Conservation (phyloP, 2,888 invertebrate species). For the Coenonympha glycerion region DNA sequence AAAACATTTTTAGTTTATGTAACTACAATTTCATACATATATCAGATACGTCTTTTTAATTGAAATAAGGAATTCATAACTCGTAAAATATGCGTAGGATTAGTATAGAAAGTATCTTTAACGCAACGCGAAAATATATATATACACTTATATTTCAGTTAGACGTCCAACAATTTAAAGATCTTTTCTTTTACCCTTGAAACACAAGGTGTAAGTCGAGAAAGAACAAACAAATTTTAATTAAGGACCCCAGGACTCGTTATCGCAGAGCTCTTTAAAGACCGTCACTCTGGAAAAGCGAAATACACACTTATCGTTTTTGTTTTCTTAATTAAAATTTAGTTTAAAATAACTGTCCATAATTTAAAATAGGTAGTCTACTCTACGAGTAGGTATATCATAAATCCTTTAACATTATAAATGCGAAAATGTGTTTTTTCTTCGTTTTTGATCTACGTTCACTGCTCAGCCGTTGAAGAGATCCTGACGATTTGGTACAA, state of each 20-base stretch:
- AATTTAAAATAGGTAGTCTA: background rate
- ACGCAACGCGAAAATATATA: too few species aligned
- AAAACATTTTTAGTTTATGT: too few species aligned
- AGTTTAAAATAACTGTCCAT: background rate
- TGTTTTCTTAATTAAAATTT: constrained; percentile 14
- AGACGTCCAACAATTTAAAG: background rate
- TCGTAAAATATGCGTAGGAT: too few species aligned
- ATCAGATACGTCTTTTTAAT: too few species aligned
- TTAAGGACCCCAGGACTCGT: constrained; percentile 19
- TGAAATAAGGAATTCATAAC: too few species aligned
- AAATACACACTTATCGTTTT: constrained; percentile 5
- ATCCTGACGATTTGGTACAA: too few species aligned
- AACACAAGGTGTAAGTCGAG: background rate
- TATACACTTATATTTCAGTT: background rate
- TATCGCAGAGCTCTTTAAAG: constrained; percentile 23
- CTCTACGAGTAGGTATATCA: background rate
- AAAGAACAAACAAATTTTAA: constrained; percentile 19
- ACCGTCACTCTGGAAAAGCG: constrained; percentile 12
- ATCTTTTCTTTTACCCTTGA: background rate
- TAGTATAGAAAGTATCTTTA: too few species aligned
- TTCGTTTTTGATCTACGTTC: too few species aligned
- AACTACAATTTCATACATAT: too few species aligned
- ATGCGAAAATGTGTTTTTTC: too few species aligned
- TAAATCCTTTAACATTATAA: too few species aligned
- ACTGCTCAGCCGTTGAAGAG: too few species aligned